phyloP scores from a whole-genome alignment of 1,140 invertebrate species.

The Euwallacea similis region DNA sequence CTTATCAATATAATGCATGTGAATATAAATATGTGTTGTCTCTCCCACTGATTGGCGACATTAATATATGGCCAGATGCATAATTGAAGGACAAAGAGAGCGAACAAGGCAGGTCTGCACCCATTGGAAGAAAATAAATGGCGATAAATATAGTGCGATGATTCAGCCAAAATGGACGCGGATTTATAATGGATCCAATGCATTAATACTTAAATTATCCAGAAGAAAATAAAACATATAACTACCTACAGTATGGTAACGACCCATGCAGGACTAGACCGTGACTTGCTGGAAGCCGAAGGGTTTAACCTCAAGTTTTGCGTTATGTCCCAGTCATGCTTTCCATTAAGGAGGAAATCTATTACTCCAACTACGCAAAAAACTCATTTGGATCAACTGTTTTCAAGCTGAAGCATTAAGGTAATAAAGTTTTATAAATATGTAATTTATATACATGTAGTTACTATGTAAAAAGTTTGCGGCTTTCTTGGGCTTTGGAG shows the following conservation, averaged over 20 bases:
- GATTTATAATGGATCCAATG: not conserved
- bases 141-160: not conserved
- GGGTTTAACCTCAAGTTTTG: not conserved
- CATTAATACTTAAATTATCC: slow-evolving; percentile 3
- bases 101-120: not conserved
- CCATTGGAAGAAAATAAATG: not conserved
- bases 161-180: not conserved
- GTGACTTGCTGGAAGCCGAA: not conserved
- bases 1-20: too few relatives aligned
- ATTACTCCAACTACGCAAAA: not conserved
- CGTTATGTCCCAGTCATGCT: not conserved
- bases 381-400: not conserved
- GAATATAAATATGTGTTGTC: too few relatives aligned
- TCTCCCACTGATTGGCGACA: too few relatives aligned
- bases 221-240: not conserved
- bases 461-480: too few relatives aligned
- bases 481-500: too few relatives aligned
- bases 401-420: too few relatives aligned
- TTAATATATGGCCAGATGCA: not conserved
- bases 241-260: not conserved
- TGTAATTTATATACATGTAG: too few relatives aligned
- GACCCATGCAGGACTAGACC: not conserved
- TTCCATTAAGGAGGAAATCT: not conserved
- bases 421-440: too few relatives aligned
- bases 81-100: slow-evolving; percentile 1